A percentile compares a stretch with the other conserved stretches of the same genome.
Conservation (phyloP, 2,113 vertebrate species). For the Phodopus roborovskii region DNA sequence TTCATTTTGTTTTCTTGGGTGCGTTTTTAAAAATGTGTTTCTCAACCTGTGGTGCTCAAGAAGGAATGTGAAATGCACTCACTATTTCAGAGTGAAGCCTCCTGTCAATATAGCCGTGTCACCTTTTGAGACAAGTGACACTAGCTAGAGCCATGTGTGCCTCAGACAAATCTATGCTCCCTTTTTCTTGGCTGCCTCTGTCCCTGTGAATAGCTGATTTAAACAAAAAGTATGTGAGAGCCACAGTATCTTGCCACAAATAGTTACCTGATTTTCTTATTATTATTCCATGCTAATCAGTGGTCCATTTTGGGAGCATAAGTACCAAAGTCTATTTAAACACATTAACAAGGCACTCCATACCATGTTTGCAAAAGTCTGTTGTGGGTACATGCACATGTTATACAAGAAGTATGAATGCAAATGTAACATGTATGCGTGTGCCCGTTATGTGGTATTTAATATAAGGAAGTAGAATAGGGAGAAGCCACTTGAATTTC, state of each 20-base stretch:
- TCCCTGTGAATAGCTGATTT: neutral
- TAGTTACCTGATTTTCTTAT: neutral
- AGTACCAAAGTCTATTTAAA: neutral
- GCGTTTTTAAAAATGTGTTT: neutral
- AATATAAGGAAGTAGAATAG: neutral
- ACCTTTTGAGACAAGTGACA: neutral
- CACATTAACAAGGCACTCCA: neutral
- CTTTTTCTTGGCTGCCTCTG: neutral
- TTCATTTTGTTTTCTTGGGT: conserved; percentile 25
- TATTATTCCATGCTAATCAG: conserved; percentile 15
- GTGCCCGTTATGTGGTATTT: neutral
- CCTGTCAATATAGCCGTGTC: neutral
- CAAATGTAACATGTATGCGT: neutral
- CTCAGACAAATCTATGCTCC: neutral
- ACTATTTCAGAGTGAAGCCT: neutral
- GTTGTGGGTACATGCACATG: neutral
- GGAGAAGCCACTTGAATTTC: conserved; percentile 52
- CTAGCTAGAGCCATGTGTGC: neutral
- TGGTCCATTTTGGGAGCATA: neutral
- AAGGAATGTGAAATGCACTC: neutral
- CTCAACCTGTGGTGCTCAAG: neutral
- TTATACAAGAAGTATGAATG: neutral
- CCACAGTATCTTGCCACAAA: neutral
- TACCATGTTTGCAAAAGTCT: neutral
- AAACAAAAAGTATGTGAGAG: neutral